Evolutionary conservation across 2,888 invertebrate species (phyloP), one percentile per base, ranked within the genome.

Genomic region (Amphipyra tragopoginis): DNA sequence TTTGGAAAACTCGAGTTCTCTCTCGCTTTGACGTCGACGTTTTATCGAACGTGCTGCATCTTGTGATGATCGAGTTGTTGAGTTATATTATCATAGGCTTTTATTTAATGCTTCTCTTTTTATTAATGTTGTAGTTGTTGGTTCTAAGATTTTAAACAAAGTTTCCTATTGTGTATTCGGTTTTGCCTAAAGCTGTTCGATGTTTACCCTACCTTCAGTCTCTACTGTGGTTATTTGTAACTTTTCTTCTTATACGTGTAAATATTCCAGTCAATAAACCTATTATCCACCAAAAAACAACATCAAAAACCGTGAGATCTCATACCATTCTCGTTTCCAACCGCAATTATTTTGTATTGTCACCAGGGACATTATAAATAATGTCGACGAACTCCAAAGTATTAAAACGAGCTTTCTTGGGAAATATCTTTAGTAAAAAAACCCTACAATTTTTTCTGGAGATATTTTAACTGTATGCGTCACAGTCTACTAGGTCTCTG

Each of bases 401-500:
- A 44, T 51, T 13, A 40, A 53, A 56, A 34, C 43, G 36, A 61
- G 15, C 62, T 69, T 66, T 68, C 54, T 63, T 57, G 42, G 52
- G 60, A 59, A 75, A 72, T 65, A 61, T 71, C 51, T 67, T 26
- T 51, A 66, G 56, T n/a, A n/a, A 72, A 75, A 79, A 79, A 79
- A 73, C 69, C 47, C 49, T 54, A 67, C 56, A 56, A 52, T 66
- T 15, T 58, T 49, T 61, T 53, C n/a, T 58, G 39, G 38, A 62
- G 61, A 66, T 73, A 67, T 67, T 79, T 72, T 68, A 65, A 64
- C 64, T 71, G 74, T 72, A 63, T 59, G 60, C 69, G 84, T 83
- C 79, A 85, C 80, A 84, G 79, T 79, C 80, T 79, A 80, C 55
- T 75, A 74, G 65, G 60, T 82, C 54, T 82, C 73, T 75, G 72